Evolutionary conservation across 1,140 invertebrate genomes (phyloP), one percentile per base, ranked within the genome.

Genomic region (Lepidurus apus): DNA sequence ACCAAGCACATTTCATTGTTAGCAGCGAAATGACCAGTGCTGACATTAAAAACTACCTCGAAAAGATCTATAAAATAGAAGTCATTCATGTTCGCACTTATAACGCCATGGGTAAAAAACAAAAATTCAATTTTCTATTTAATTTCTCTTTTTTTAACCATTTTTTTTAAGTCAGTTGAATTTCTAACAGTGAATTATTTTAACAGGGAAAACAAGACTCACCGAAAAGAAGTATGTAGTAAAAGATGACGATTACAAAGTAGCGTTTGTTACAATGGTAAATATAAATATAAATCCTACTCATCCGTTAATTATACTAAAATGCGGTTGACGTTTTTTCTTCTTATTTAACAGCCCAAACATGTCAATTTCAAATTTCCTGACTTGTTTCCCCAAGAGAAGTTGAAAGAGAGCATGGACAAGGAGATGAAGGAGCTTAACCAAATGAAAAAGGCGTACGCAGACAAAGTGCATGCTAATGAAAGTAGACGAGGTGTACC

Each of bases 11-110:
- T 74, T 98, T 98, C 87, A 87, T 91, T 73, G 92, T 93, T 81
- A 95, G 95, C 7, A 91, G 93, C 85, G 84, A 88, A 87, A 96
- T 96, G 90, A 96, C 93, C 13, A 91, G 88, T 85, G 82, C 87
- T 80, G 96, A 98, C 85, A 88, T 98, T 0, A 92, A 91, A 84
- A 96, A 96, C 86, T 98, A 98, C 86, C 86, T 98, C 77, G 91
- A 96, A 84, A 97, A 98, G 86, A 97, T 98, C 81, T 98, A 98
- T 82, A 91, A 95, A 80, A 85, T 98, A 1, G 88, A 89, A 4
- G 90, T 94, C 7, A 84, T 91, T 5, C 84, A 92, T 83, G 91
- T 98, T 0, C 86, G 89, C 73, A 94, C 91, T 0, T 87, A 88
- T 80, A 93, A 95, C 79, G 86, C 87, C 73, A 79, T 91, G 81